Conservation (phyloP, 2,888 invertebrate species). For the Xestobium rufovillosum region DNA sequence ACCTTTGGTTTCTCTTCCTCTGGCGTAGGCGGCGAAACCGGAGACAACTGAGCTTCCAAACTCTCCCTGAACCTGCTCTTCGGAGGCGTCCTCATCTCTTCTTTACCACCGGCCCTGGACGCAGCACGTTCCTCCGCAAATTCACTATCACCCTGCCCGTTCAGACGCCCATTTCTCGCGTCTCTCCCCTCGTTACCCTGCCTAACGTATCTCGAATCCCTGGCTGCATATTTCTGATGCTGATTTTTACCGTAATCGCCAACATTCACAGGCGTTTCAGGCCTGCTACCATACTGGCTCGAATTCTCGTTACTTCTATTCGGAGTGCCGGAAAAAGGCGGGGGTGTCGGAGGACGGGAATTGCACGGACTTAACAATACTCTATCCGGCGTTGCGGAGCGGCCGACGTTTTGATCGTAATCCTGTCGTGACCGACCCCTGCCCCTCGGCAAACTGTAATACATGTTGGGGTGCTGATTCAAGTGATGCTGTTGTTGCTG, state of each 20-base stretch:
- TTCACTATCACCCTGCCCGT: constrained; percentile 7
- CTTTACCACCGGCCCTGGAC: constrained; percentile 20
- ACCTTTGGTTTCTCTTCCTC: constrained; percentile 17
- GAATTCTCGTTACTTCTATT: constrained; percentile 29
- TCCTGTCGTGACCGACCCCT: constrained; percentile 57
- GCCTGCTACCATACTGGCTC: constrained; percentile 26
- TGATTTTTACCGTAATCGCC: constrained; percentile 2
- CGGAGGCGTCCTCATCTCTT: constrained; percentile 14
- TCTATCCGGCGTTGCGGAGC: constrained; percentile 45
- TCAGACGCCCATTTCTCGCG: constrained; percentile 4
- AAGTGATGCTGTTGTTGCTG: too few relatives aligned
- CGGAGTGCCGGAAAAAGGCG: constrained; percentile 16
- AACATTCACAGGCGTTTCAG: constrained; percentile 29
- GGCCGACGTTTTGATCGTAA: constrained; percentile 24
- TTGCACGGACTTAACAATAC: constrained; percentile 31
- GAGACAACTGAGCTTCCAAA: constrained; percentile 29
- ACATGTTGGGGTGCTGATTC: too few relatives aligned
- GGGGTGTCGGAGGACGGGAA: constrained; percentile 38
- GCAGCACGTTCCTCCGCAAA: background rate
- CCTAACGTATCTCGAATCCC: background rate
- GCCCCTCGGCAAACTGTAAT: constrained; percentile 39
- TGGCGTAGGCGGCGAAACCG: constrained; percentile 29
- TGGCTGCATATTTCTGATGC: background rate
- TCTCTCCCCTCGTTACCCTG: constrained; percentile 15
- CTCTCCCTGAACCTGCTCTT: constrained; percentile 23